These are phyloP conservation scores for Dynastes grantii DNA, from an alignment of 2,888 invertebrate species.

Conservation along the genomic window DNA sequence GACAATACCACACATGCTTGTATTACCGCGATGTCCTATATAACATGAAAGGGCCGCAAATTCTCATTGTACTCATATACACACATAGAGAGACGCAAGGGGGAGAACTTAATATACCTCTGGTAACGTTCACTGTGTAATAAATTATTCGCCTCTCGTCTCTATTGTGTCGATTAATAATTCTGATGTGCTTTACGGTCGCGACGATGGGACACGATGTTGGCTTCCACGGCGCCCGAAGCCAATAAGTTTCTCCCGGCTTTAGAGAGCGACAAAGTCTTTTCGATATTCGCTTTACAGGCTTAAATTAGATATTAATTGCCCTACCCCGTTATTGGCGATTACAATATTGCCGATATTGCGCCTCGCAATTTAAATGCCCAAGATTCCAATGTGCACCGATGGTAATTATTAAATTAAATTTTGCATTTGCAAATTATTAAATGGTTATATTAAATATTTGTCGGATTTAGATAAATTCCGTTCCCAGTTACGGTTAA, in stretches of 20 bases:
- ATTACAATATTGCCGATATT: slow-evolving; percentile 1
- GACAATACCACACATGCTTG: slow-evolving; percentile 11
- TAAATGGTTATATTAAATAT: too few relatives aligned
- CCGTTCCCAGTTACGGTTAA: too few relatives aligned
- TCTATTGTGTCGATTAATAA: slow-evolving; percentile 47
- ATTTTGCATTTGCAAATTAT: too few relatives aligned
- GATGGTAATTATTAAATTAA: too few relatives aligned
- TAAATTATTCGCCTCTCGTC: slow-evolving; percentile 36
- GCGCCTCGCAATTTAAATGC: background rate
- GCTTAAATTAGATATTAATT: slow-evolving; percentile 34
- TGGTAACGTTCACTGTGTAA: slow-evolving; percentile 23
- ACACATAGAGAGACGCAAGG: background rate
- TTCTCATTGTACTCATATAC: slow-evolving; percentile 35
- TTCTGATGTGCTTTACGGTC: slow-evolving; percentile 33
- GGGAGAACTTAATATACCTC: slow-evolving; percentile 40
- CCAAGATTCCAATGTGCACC: background rate
- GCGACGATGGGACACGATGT: background rate
- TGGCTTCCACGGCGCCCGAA: slow-evolving; percentile 9
- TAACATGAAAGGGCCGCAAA: slow-evolving; percentile 34
- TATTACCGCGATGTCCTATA: slow-evolving; percentile 49
- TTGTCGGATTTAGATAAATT: too few relatives aligned
- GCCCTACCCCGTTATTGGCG: background rate
- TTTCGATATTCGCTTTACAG: slow-evolving; percentile 4
- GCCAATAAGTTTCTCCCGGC: slow-evolving; percentile 13
- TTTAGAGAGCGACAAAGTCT: background rate